Evolutionary conservation across 1,140 invertebrate genomes (phyloP).

Genomic region (Cherax destructor): DNA sequence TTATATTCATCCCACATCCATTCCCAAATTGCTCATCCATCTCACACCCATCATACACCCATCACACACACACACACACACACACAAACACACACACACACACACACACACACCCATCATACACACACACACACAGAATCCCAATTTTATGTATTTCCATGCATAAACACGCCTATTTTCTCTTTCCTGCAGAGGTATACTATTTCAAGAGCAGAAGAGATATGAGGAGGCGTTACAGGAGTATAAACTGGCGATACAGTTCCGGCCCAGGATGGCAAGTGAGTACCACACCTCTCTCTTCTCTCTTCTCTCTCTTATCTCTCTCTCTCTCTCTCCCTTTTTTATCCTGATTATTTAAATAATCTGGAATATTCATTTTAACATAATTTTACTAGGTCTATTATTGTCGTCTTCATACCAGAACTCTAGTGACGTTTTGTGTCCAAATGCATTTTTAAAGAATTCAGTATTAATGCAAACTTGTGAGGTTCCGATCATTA

Average conservation of each 20-base stretch:
- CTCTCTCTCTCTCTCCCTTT: background rate
- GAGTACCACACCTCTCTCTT: slow-evolving; percentile 78
- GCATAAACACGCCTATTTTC: slow-evolving; percentile 14
- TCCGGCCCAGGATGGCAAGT: slow-evolving; percentile 95
- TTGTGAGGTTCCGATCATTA: too few relatives aligned
- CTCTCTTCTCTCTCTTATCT: background rate
- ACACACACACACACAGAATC: too few relatives aligned
- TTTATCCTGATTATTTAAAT: too few relatives aligned
- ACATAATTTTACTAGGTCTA: too few relatives aligned
- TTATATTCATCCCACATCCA: too few relatives aligned
- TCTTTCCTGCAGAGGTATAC: slow-evolving; percentile 86
- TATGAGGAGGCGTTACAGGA: slow-evolving; percentile 92
- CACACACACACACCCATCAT: background rate
- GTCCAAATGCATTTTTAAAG: too few relatives aligned
- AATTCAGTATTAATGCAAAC: too few relatives aligned
- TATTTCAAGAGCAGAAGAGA: slow-evolving; percentile 92
- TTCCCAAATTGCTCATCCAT: too few relatives aligned
- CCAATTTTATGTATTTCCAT: background rate
- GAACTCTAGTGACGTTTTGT: too few relatives aligned
- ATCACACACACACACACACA: slow-evolving; percentile 3
- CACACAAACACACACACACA: slow-evolving; percentile 28
- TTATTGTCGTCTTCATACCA: too few relatives aligned
- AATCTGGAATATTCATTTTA: too few relatives aligned
- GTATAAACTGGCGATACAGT: slow-evolving; percentile 94
- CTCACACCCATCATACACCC: too few relatives aligned